Evolutionary conservation across 2,797 vertebrate species (phyloP).

Genomic region (Trachops cirrhosus): DNA sequence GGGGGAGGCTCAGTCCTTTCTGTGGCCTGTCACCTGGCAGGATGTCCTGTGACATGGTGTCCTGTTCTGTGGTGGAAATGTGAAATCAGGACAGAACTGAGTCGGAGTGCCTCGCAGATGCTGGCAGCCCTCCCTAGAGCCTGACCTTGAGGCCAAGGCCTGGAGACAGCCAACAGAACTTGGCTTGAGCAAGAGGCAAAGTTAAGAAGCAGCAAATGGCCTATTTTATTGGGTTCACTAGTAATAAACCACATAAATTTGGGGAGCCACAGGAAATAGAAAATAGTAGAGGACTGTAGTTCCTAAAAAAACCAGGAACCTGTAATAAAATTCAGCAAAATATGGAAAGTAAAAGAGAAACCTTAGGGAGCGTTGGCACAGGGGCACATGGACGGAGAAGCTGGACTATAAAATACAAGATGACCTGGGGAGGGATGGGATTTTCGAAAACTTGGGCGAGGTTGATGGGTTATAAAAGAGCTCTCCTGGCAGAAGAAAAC

Average conservation of each 20-base stretch:
- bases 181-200: neutral
- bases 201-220: conserved; percentile 23
- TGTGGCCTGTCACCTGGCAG: conserved; percentile 33
- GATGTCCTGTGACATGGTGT: neutral
- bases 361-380: neutral
- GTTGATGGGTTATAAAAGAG: neutral
- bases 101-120: neutral
- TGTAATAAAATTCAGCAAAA: conserved; percentile 21
- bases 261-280: neutral
- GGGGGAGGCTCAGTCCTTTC: neutral
- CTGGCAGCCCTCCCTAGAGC: neutral
- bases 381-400: neutral
- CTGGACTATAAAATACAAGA: neutral
- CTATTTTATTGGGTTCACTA: conserved; percentile 12
- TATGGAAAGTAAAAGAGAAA: neutral
- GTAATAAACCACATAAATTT: conserved; percentile 40
- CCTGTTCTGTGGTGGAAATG: neutral
- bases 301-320: neutral
- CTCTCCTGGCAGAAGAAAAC: neutral
- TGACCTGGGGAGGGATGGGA: neutral
- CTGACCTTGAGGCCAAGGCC: neutral
- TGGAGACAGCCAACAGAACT: neutral
- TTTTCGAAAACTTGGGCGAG: neutral
- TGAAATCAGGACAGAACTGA: conserved; percentile 29
- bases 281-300: neutral